A percentile compares a stretch with the other conserved stretches of the same genome.
Conservation (phyloP, 2,113 vertebrate genomes). For the Pseudorasbora parva region DNA sequence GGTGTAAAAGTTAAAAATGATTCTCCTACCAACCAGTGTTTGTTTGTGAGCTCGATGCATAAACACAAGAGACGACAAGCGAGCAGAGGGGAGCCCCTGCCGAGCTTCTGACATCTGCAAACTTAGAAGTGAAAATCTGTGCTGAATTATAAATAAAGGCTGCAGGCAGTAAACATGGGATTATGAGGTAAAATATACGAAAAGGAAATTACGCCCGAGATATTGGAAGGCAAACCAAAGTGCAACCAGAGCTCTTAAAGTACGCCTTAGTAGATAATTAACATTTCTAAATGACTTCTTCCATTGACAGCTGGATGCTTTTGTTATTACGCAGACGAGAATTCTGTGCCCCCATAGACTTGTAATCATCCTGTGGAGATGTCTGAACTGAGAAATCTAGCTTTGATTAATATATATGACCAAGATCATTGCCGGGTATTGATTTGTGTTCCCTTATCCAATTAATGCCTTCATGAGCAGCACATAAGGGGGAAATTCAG, state of each 20-base stretch:
- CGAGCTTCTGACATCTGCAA: slow-evolving; percentile 61
- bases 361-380: slow-evolving; percentile 61
- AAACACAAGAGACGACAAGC: slow-evolving; percentile 17
- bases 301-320: slow-evolving; percentile 31
- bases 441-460: slow-evolving; percentile 71
- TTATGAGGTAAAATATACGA: slow-evolving; percentile 45
- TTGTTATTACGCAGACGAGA: slow-evolving; percentile 13
- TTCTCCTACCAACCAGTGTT: slow-evolving; percentile 48
- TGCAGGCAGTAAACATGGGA: slow-evolving; percentile 63
- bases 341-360: slow-evolving; percentile 56
- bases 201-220: slow-evolving; percentile 16
- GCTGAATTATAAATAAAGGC: slow-evolving; percentile 70
- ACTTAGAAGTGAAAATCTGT: slow-evolving; percentile 54
- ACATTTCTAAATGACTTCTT: slow-evolving; percentile 26
- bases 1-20: slow-evolving; percentile 48
- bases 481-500: slow-evolving; percentile 12
- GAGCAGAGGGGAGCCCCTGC: slow-evolving; percentile 53
- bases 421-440: slow-evolving; percentile 70
- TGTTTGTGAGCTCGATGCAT: slow-evolving; percentile 47
- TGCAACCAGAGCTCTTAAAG: neutral
- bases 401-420: slow-evolving; percentile 72
- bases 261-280: slow-evolving; percentile 30
- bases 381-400: slow-evolving; percentile 54
- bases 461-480: slow-evolving; percentile 65
- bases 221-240: slow-evolving; percentile 30